Percentiles rank a stretch among this genome's conserved stretches.
These are phyloP conservation scores for Pteruthius melanotis DNA, from an alignment of 2,113 vertebrate genomes.

Conservation along the genomic window DNA sequence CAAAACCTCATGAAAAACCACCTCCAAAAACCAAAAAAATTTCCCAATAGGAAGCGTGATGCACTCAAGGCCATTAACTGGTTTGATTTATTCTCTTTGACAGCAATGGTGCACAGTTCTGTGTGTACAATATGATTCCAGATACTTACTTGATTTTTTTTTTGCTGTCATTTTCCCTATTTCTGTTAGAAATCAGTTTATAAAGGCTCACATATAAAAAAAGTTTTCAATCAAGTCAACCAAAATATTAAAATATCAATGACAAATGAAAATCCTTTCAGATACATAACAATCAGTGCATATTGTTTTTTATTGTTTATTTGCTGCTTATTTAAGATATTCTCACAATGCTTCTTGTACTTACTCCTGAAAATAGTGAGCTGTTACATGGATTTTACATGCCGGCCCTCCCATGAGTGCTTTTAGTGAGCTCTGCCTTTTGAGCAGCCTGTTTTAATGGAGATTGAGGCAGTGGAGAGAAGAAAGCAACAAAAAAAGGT, in stretches of 20 bases:
- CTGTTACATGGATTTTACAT: conserved; percentile 39
- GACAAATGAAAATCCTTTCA: background rate
- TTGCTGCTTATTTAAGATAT: conserved; percentile 2
- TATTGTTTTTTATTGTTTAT: background rate
- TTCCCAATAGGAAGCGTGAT: accelerated
- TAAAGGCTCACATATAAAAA: background rate
- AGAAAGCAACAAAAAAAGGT: conserved; percentile 32
- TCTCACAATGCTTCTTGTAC: background rate
- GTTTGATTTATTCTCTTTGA: background rate
- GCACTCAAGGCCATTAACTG: background rate
- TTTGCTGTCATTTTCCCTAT: background rate
- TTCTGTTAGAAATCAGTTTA: background rate
- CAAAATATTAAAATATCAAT: background rate
- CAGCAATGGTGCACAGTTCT: background rate
- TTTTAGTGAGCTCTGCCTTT: conserved; percentile 49
- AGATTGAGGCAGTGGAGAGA: conserved; percentile 5
- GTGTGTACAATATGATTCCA: background rate
- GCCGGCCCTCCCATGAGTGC: conserved; percentile 31
- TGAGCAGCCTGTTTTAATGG: conserved; percentile 39
- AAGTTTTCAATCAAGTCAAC: background rate
- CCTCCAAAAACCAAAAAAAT: background rate
- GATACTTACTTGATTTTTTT: background rate
- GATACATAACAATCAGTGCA: background rate
- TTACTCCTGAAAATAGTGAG: conserved; percentile 50
- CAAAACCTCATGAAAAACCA: background rate